These are phyloP conservation scores for Daboia siamensis DNA, from an alignment of 2,113 vertebrate genomes.

Conservation along the genomic window DNA sequence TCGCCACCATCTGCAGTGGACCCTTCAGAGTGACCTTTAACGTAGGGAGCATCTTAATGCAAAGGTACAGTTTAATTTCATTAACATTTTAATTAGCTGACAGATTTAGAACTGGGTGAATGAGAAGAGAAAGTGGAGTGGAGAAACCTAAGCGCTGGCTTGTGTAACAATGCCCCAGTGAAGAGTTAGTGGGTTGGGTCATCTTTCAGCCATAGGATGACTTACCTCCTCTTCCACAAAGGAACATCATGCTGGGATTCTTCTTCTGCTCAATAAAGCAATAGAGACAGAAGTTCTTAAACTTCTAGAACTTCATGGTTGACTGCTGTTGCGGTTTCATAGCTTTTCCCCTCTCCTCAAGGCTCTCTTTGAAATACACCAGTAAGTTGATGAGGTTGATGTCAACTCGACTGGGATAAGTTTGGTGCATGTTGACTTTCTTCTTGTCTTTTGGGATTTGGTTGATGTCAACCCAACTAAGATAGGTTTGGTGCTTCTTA, in stretches of 20 bases:
- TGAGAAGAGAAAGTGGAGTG: background rate
- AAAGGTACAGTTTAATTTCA: conserved; percentile 1
- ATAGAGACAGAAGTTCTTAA: background rate
- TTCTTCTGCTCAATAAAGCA: background rate
- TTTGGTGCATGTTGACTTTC: no score
- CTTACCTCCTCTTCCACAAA: background rate
- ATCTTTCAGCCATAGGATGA: background rate
- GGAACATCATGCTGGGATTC: background rate
- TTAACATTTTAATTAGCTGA: conserved; percentile 9
- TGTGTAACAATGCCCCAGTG: background rate
- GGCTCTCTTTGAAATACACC: no score
- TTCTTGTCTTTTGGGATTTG: no score
- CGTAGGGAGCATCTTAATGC: background rate
- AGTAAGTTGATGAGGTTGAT: no score
- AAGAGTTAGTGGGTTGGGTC: background rate
- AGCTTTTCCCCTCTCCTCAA: background rate
- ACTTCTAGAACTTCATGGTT: background rate
- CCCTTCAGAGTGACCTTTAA: background rate
- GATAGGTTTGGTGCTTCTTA: no score
- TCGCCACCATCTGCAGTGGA: background rate
- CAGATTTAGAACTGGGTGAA: background rate
- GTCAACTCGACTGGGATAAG: no score
- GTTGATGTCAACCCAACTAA: no score
- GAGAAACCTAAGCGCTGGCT: background rate
- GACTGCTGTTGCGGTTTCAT: background rate